These are phyloP conservation scores for Pteromalus puparum DNA, from an alignment of 1,140 invertebrate genomes.

Conservation along the genomic window DNA sequence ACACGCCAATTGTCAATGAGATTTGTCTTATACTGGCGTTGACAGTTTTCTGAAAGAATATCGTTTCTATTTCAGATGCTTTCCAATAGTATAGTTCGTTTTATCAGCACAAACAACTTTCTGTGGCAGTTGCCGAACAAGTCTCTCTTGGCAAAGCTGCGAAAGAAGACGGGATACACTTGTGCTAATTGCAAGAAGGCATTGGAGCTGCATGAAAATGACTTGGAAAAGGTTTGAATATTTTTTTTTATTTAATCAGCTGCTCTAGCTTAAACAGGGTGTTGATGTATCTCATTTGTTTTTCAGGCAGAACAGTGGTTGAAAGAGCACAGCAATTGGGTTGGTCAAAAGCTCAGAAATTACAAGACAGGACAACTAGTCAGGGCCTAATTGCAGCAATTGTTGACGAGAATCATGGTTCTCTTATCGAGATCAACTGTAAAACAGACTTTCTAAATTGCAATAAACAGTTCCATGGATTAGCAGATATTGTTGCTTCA, in stretches of 20 bases:
- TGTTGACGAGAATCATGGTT: slow-evolving; percentile 78
- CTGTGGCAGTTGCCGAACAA: slow-evolving; percentile 76
- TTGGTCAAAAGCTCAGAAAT: slow-evolving; percentile 94
- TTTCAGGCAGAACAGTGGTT: slow-evolving; percentile 94
- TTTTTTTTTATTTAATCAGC: neutral
- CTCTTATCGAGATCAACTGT: slow-evolving; percentile 93
- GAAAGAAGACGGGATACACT: slow-evolving; percentile 97
- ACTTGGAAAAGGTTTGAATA: slow-evolving; percentile 83
- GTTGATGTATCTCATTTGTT: slow-evolving; percentile 54
- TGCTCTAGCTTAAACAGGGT: slow-evolving; percentile 2
- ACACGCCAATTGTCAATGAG: neutral
- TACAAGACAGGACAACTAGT: slow-evolving; percentile 86
- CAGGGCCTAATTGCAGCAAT: slow-evolving; percentile 92
- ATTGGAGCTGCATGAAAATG: slow-evolving; percentile 90
- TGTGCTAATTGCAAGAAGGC: slow-evolving; percentile 97
- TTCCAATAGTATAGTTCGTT: slow-evolving; percentile 63
- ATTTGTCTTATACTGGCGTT: neutral
- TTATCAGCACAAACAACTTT: slow-evolving; percentile 64
- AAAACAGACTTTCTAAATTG: slow-evolving; percentile 98
- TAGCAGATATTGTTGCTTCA: slow-evolving; percentile 83
- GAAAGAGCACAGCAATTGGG: slow-evolving; percentile 91
- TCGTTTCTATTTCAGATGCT: slow-evolving; percentile 66
- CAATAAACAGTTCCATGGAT: slow-evolving; percentile 90
- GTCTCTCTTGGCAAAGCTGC: slow-evolving; percentile 84
- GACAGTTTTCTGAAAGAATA: slow-evolving; percentile 11